A percentile compares a stretch with the other conserved stretches of the same genome.
Conservation (phyloP, 2,888 invertebrate genomes). For the Napeogenes inachia region DNA sequence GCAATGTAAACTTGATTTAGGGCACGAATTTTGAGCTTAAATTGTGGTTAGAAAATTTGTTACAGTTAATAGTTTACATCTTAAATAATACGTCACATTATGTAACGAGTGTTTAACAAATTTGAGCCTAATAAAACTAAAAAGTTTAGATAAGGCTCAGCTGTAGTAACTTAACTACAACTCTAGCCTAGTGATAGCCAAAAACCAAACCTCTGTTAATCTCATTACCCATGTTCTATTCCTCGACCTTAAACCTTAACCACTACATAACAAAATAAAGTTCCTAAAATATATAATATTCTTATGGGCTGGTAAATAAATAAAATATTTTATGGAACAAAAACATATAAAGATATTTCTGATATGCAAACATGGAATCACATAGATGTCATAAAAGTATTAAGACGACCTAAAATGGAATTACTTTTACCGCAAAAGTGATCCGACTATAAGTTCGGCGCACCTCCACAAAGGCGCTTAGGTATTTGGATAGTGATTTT, state of each 20-base stretch:
- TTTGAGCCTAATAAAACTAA: too few relatives aligned
- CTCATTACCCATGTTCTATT: too few relatives aligned
- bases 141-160: too few relatives aligned
- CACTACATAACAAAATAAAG: too few relatives aligned
- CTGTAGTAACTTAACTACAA: too few relatives aligned
- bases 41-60: background rate
- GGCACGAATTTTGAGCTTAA: background rate
- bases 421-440: constrained; percentile 7
- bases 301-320: too few relatives aligned
- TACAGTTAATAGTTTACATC: background rate
- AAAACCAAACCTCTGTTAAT: too few relatives aligned
- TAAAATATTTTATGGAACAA: too few relatives aligned
- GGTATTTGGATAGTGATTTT: constrained; percentile 7
- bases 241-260: too few relatives aligned
- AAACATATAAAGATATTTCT: background rate
- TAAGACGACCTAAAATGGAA: constrained; percentile 6
- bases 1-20: background rate
- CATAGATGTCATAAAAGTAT: constrained; percentile 1
- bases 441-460: constrained; percentile 1
- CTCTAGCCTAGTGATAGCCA: too few relatives aligned
- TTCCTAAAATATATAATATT: background rate
- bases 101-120: too few relatives aligned
- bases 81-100: background rate
- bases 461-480: constrained; percentile 2
- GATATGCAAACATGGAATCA: constrained; percentile 4